phyloP scores from a whole-genome alignment of 2,797 vertebrate genomes.

The Remorina albescens region DNA sequence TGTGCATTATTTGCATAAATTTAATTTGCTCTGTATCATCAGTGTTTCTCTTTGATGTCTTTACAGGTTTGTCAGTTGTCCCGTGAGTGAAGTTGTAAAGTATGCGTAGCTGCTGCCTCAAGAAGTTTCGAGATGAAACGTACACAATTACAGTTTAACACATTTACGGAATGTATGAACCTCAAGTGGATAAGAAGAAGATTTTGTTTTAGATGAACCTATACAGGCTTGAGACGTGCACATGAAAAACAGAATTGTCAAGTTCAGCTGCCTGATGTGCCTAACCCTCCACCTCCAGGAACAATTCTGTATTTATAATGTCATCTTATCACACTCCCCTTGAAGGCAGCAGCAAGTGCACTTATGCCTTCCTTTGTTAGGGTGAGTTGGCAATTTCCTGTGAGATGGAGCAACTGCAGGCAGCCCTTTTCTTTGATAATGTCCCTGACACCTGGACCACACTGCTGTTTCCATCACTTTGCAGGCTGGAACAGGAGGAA shows the following conservation, averaged over 20 bases:
- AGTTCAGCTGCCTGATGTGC: slow-evolving; percentile 87
- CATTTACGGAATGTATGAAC: slow-evolving; percentile 31
- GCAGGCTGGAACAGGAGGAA: slow-evolving; percentile 81
- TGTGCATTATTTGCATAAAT: slow-evolving; percentile 18
- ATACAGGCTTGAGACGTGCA: slow-evolving; percentile 44
- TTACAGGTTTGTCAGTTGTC: background rate
- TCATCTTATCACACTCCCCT: slow-evolving; percentile 95
- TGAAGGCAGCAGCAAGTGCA: slow-evolving; percentile 92
- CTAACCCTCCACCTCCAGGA: slow-evolving; percentile 83
- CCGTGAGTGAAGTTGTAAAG: slow-evolving; percentile 26
- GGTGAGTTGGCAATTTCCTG: slow-evolving; percentile 98
- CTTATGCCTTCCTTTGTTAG: slow-evolving; percentile 99
- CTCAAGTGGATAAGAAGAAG: slow-evolving; percentile 39
- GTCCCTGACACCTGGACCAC: slow-evolving; percentile 93
- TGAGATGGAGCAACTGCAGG: slow-evolving; percentile 93
- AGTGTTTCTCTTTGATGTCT: background rate
- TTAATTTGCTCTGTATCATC: background rate
- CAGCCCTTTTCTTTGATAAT: slow-evolving; percentile 94
- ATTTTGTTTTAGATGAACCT: slow-evolving; percentile 67
- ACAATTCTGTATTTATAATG: slow-evolving; percentile 91
- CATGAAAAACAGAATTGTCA: slow-evolving; percentile 76
- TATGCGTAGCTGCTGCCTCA: background rate
- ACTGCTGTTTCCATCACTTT: slow-evolving; percentile 92
- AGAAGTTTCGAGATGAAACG: slow-evolving; percentile 23
- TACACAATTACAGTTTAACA: slow-evolving; percentile 32